These are phyloP conservation scores for Synodontis membranacea DNA, from an alignment of 2,113 vertebrate genomes.

Conservation along the genomic window DNA sequence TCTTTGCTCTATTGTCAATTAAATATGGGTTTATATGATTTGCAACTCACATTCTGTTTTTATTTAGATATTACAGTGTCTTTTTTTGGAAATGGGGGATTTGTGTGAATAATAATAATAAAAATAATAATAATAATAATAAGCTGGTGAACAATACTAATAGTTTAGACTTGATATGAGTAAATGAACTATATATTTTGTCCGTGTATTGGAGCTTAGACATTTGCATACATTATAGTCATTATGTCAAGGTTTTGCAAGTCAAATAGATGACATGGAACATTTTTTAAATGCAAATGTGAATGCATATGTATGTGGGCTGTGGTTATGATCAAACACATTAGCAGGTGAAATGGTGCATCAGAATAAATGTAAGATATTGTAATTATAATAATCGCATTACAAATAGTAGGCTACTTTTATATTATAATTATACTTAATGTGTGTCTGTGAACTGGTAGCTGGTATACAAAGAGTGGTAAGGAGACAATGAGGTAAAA, in stretches of 20 bases:
- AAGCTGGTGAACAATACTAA: not conserved
- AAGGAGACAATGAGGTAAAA: not conserved
- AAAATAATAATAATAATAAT: too few relatives aligned
- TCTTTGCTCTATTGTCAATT: too few relatives aligned
- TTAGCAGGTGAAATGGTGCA: not conserved
- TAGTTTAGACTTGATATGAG: not conserved
- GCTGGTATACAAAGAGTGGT: not conserved
- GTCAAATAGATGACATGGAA: not conserved
- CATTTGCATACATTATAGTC: not conserved
- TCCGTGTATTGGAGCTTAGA: not conserved
- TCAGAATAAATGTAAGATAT: not conserved
- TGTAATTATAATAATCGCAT: not conserved
- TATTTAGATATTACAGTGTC: too few relatives aligned
- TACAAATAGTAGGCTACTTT: not conserved
- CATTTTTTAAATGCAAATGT: not conserved
- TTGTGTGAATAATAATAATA: too few relatives aligned
- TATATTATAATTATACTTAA: too few relatives aligned
- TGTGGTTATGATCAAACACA: not conserved
- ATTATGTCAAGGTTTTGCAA: not conserved
- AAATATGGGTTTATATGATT: too few relatives aligned
- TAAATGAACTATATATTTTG: not conserved
- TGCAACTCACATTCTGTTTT: too few relatives aligned
- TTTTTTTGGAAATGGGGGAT: too few relatives aligned
- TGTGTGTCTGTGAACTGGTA: not conserved
- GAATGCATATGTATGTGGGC: not conserved